Conservation (phyloP, 2,797 vertebrate genomes). For the Eurystomus glaucurus region DNA sequence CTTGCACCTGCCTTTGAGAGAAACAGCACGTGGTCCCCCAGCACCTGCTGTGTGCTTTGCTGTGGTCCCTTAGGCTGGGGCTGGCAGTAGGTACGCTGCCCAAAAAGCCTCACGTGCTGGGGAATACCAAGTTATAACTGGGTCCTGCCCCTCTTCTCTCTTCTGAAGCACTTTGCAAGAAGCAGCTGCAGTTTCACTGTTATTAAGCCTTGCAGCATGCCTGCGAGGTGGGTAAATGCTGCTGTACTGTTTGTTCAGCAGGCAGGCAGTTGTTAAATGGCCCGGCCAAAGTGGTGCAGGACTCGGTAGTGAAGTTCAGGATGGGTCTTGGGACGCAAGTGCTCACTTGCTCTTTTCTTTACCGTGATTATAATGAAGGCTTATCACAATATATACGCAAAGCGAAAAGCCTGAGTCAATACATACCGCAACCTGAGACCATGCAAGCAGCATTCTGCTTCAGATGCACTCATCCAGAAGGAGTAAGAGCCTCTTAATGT, state of each 20-base stretch:
- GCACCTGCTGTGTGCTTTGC: fast-evolving
- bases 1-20: not conserved
- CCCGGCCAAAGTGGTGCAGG: not conserved
- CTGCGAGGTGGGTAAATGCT: not conserved
- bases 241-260: not conserved
- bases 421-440: not conserved
- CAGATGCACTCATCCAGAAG: not conserved
- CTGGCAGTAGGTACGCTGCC: not conserved
- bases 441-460: not conserved
- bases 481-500: slow-evolving; percentile 33
- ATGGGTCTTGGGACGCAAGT: not conserved
- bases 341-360: not conserved
- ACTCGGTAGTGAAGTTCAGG: not conserved
- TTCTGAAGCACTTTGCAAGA: not conserved
- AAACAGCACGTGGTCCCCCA: not conserved
- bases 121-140: not conserved
- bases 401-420: not conserved
- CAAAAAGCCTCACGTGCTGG: not conserved
- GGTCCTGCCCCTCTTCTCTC: not conserved
- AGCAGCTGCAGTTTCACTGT: not conserved
- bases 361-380: not conserved
- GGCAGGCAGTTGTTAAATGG: not conserved
- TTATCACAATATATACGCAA: not conserved
- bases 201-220: fast-evolving
- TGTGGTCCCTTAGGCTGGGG: not conserved